phyloP scores from a whole-genome alignment of 2,888 invertebrate species.

The Cristatella mucedo region DNA sequence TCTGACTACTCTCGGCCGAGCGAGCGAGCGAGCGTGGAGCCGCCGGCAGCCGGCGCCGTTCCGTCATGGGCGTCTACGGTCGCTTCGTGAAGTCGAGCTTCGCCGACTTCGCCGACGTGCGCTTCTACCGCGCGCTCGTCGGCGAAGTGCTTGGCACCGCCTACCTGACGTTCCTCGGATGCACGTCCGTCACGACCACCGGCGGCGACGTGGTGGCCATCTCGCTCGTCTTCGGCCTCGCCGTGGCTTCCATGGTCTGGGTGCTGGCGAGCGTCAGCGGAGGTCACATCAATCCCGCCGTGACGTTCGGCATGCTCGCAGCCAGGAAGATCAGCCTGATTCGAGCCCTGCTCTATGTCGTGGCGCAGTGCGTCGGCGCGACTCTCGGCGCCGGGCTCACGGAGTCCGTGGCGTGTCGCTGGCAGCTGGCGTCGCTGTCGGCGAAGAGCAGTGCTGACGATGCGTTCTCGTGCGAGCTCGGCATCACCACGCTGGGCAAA shows the following conservation, averaged over 20 bases:
- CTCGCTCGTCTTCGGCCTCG: conserved; percentile 66
- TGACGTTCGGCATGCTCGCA: conserved; percentile 59
- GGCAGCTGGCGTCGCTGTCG: not conserved
- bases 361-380: conserved; percentile 64
- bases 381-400: conserved; percentile 40
- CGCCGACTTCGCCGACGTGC: not conserved
- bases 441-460: not conserved
- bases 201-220: conserved; percentile 47
- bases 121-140: not conserved
- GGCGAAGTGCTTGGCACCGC: not conserved
- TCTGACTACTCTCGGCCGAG: no score
- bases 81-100: not conserved
- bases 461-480: not conserved
- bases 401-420: conserved; percentile 10
- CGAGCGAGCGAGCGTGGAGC: no score
- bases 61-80: conserved; percentile 1
- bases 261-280: conserved; percentile 69
- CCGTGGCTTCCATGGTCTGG: conserved; percentile 66
- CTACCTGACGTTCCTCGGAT: not conserved
- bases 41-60: no score
- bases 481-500: conserved; percentile 1
- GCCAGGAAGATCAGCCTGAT: conserved; percentile 58
- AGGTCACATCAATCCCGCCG: conserved; percentile 76
- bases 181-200: not conserved
- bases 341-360: conserved; percentile 58